Evolutionary conservation across 2,888 invertebrate genomes (phyloP), one percentile per base, ranked within the genome.

Genomic region (Luperina nickerlii): DNA sequence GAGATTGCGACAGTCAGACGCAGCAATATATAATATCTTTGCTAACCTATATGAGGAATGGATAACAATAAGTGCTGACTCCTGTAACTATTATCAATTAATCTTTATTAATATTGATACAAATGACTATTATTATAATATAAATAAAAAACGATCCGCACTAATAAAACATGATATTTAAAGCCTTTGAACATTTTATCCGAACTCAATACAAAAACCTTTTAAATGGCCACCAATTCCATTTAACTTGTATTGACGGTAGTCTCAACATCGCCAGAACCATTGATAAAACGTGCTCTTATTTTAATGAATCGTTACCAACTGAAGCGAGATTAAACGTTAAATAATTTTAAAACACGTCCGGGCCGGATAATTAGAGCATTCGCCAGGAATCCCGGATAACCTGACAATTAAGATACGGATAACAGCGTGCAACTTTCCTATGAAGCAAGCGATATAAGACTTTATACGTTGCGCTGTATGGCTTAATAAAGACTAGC

Each of bases 341-440:
- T 83, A 79, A 81, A 86, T 79, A 83, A 86, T 86, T 87, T 88
- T 69, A 78, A 82, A 87, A 89, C 87, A 84, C 78, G 85, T 86
- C 76, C 81, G 82, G 45, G 83, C 88, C 87, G 90, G 87, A 90
- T 90, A 91, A 91, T 90, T 88, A 89, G 85, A 87, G 88, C 79
- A 81, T 83, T 87, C 71, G 67, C 77, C 77, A 78, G 77, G 66
- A 86, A 83, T 83, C 77, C 87, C 81, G 85, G 85, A 88, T 86
- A 89, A 88, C 82, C 83, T 83, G 86, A 87, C 90, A 89, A 92
- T 91, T 90, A 92, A 90, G 88, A 89, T 88, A 88, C 83, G 87
- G 84, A 84, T 87, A 85, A 87, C 87, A 86, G 68, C 81, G 42
- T 82, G 86, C 85, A 83, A 82, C 84, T 87, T 90, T 85, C 81